Conservation (phyloP, 2,797 vertebrate species). For the Tarsius wallacei region DNA sequence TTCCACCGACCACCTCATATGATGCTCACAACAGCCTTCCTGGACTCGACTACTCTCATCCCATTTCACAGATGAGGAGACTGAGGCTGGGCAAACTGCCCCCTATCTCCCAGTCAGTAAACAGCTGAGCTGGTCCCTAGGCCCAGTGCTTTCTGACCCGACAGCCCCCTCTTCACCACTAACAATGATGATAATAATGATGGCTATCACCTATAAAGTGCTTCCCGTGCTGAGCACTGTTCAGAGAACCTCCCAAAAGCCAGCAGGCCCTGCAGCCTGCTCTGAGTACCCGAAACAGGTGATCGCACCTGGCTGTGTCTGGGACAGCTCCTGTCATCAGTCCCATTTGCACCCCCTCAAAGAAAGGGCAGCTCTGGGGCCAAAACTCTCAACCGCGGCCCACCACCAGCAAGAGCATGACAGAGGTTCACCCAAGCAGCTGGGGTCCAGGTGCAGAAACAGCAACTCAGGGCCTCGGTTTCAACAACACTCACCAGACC, state of each 20-base stretch:
- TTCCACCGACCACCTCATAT: neutral
- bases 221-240: neutral
- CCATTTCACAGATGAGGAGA: neutral
- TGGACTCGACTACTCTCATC: neutral
- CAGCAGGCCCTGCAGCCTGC: neutral
- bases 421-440: neutral
- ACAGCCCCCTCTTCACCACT: neutral
- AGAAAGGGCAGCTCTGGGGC: neutral
- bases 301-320: fast-evolving
- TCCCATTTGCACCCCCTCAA: neutral
- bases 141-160: neutral
- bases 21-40: neutral
- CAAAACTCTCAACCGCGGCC: fast-evolving
- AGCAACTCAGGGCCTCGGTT: neutral
- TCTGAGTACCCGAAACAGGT: neutral
- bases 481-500: neutral
- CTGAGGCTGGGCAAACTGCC: neutral
- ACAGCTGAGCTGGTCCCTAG: neutral
- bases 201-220: fast-evolving
- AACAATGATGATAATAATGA: fast-evolving
- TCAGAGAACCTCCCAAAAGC: neutral
- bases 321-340: neutral
- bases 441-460: neutral
- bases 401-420: neutral
- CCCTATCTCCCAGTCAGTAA: neutral